Percentiles rank a stretch among this genome's conserved stretches.
Conservation (phyloP, 2,113 vertebrate genomes). For the Ictalurus furcatus region DNA sequence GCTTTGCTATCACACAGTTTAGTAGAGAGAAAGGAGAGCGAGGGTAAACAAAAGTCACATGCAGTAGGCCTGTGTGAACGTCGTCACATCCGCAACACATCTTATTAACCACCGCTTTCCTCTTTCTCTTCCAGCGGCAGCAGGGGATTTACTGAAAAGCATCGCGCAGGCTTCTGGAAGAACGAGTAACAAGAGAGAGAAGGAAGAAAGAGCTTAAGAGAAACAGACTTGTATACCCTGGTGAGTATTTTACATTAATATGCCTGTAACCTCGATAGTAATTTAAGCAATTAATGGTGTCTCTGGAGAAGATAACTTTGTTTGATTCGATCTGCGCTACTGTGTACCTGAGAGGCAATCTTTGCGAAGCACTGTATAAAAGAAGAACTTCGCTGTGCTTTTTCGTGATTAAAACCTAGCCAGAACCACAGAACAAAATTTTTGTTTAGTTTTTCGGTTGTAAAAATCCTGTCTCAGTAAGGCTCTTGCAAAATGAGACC, state of each 20-base stretch:
- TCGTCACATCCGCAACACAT: not conserved
- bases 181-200: not conserved
- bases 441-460: not conserved
- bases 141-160: not conserved
- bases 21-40: not conserved
- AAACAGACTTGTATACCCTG: not conserved
- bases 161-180: not conserved
- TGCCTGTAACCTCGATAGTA: not conserved
- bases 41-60: not conserved
- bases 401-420: not conserved
- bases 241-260: conserved; percentile 25
- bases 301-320: not conserved
- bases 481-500: not conserved
- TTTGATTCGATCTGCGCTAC: not conserved
- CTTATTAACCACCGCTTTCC: conserved; percentile 10
- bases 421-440: not conserved
- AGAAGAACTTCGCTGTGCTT: not conserved
- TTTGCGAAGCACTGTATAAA: not conserved
- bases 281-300: not conserved
- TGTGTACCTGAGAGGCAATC: not conserved
- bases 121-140: conserved; percentile 20
- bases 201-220: not conserved
- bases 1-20: not conserved
- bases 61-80: not conserved
- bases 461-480: not conserved